Conservation (phyloP, 2,113 vertebrate species). For the Grus americana region DNA sequence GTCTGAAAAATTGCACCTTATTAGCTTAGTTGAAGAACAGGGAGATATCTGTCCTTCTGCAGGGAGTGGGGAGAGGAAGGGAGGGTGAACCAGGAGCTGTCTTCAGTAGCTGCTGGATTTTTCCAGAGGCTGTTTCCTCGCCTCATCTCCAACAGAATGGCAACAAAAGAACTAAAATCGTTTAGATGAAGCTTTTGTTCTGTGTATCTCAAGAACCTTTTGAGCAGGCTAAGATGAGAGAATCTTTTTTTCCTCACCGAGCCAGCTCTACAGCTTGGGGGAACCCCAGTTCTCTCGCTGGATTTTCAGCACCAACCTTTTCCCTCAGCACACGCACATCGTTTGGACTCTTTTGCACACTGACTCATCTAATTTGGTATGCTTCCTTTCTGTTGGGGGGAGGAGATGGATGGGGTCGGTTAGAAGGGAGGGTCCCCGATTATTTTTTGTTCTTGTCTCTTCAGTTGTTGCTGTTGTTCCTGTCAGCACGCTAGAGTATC, state of each 20-base stretch:
- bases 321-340: neutral
- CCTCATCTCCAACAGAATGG: neutral
- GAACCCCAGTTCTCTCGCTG: neutral
- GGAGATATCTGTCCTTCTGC: neutral
- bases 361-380: neutral
- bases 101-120: slow-evolving; percentile 10
- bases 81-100: neutral
- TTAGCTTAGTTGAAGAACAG: neutral
- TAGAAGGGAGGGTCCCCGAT: neutral
- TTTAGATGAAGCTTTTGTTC: neutral
- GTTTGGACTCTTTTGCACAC: neutral
- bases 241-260: neutral
- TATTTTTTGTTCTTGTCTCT: slow-evolving; percentile 11
- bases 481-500: slow-evolving; percentile 41
- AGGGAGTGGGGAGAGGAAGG: neutral
- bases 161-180: neutral
- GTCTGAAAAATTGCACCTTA: slow-evolving; percentile 66
- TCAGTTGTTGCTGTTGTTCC: slow-evolving; percentile 37
- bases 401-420: neutral
- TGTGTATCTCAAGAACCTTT: neutral
- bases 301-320: slow-evolving; percentile 3
- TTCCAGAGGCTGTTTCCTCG: neutral
- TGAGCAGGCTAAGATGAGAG: neutral
- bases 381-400: neutral
- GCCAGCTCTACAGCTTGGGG: neutral